Conservation (phyloP, 2,888 invertebrate species). For the Idaea dimidiata region DNA sequence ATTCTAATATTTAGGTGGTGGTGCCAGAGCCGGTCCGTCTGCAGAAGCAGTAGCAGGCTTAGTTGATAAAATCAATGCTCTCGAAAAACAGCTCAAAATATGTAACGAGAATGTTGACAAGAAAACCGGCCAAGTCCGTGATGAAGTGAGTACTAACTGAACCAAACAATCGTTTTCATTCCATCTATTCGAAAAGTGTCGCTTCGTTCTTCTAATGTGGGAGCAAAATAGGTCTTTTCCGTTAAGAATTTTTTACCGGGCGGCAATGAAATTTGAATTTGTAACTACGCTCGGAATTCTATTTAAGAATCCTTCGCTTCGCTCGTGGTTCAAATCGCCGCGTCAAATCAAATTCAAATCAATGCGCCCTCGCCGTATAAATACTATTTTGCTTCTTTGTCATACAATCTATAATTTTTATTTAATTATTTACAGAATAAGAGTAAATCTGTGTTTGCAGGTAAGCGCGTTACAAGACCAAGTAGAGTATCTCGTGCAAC, state of each 20-base stretch:
- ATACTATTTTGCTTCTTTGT: too few species aligned
- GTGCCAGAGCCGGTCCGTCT: background rate
- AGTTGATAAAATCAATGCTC: slow-evolving; percentile 41
- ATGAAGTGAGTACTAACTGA: slow-evolving; percentile 43
- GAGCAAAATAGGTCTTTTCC: too few species aligned
- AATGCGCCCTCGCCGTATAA: too few species aligned
- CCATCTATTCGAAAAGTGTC: background rate
- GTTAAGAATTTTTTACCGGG: too few species aligned
- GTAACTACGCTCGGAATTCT: too few species aligned
- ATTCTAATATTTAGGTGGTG: background rate
- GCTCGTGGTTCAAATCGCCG: too few species aligned
- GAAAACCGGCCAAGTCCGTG: slow-evolving; percentile 43
- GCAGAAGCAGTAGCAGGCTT: slow-evolving; percentile 26
- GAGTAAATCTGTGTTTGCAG: slow-evolving; percentile 37
- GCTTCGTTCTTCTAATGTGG: too few species aligned
- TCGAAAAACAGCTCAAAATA: slow-evolving; percentile 52
- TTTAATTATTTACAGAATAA: background rate
- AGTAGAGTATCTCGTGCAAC: slow-evolving; percentile 62
- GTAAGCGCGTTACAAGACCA: slow-evolving; percentile 73
- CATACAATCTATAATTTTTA: too few species aligned
- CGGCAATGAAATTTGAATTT: too few species aligned
- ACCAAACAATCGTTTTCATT: slow-evolving; percentile 5
- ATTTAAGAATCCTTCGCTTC: too few species aligned
- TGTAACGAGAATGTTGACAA: slow-evolving; percentile 53
- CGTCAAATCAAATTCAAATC: too few species aligned